phyloP scores from a whole-genome alignment of 2,888 invertebrate genomes.

The Leptothorax acervorum region DNA sequence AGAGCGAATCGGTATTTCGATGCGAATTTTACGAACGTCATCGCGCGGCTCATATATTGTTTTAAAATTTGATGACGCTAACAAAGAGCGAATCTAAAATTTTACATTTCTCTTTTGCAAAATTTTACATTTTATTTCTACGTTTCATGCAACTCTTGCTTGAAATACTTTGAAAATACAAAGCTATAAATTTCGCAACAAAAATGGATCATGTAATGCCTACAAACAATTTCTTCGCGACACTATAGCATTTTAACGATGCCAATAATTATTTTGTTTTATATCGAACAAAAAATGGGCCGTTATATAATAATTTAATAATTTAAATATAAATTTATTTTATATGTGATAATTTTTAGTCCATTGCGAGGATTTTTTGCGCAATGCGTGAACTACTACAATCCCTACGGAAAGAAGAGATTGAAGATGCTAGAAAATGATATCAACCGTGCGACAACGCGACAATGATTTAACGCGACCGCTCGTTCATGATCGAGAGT shows the following conservation, averaged over 20 bases:
- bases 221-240: not conserved
- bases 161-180: not conserved
- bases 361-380: not conserved
- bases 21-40: constrained; percentile 19
- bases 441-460: not conserved
- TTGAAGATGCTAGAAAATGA: not conserved
- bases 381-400: not conserved
- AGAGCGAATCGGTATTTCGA: constrained; percentile 22
- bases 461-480: constrained; percentile 69
- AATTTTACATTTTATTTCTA: not conserved
- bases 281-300: not conserved
- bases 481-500: constrained; percentile 69
- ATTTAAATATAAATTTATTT: not conserved
- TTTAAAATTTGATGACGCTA: not conserved
- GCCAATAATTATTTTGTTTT: not conserved
- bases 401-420: not conserved
- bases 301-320: not conserved
- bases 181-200: not conserved
- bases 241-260: not conserved
- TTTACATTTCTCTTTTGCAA: not conserved
- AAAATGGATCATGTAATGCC: not conserved
- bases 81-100: not conserved
- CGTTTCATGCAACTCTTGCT: not conserved
- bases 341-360: constrained; percentile 9
- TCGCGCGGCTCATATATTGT: not conserved